Evolutionary conservation across 2,797 vertebrate species (phyloP), one percentile per base, ranked within the genome.

Genomic region (Pangasius macronema): DNA sequence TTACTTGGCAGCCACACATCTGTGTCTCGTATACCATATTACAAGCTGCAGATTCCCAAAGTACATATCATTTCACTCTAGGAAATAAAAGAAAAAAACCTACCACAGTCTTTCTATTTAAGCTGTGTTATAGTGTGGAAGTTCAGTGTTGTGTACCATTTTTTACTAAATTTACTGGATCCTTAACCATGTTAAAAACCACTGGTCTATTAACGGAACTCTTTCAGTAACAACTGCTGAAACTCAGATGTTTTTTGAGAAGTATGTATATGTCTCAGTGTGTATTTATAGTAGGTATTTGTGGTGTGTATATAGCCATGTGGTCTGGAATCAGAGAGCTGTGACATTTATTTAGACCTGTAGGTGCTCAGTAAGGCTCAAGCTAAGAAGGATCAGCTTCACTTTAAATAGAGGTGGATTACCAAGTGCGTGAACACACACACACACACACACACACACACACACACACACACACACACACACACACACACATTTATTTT

Each of bases 341-440:
- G 73, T 11, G 4, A 46, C 18, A 86, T 57, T 84, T 89, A 89
- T 86, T 86, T 90, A 85, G 84, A 73, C 77, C 51, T 72, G 63
- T 30, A 82, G 79, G 65, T 46, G 39, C 53, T 88, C 57, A 77
- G 57, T 85, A 85, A 85, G 33, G 61, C 57, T 13, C 84, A 87
- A 68, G 91, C 90, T 90, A 49, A 49, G 87, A 72, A 92, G 94
- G 95, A 95, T 96, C 94, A 86, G 89, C 89, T 79, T 1, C 76
- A 91, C 94, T 92, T 92, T 92, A 95, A 96, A 95, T 95, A 94
- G 94, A 94, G 93, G 92, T 92, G 93, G 95, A 95, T 95, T 95
- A 95, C 90, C 77, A 39, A 14, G 85, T 67, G 70, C 86, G 39
- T 36, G 68, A 30, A 8, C 86, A 87, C 14, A 13, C 3, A 30